Base-by-base conservation (phyloP, 1,140 invertebrate species). In the Liolophura sinensis region DNA sequence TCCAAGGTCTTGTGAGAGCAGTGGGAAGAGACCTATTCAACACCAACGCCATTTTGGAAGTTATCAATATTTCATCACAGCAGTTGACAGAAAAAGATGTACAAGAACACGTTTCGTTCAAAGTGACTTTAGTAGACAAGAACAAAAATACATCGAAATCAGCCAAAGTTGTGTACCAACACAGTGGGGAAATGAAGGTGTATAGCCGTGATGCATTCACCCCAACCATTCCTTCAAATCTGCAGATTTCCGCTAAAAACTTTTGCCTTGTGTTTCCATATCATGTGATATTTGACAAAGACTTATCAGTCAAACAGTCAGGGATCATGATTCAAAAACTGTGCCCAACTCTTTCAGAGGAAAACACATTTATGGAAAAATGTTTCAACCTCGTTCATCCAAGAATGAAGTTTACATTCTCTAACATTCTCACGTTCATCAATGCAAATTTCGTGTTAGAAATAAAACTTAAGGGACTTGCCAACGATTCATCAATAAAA, bases 321-420 rank as follows among this genome's bases (percentile, higher is more conserved):
- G 85, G 85, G 52, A 64, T 63, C 22, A 73, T 70, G 62, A 71
- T 78, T 22, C 72, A 77, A 52, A 71, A 64, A 56, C 51, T 78
- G 27, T 61, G 89, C 90, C 11, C 88, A 92, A 57, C 89, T 94
- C 15, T 89, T 95, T 74, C 94, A 92, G 1, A 86, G 87, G 47
- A 76, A 90, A 51, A 88, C 84, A 18, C 85, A 81, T 59, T 24
- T 14, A 63, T 79, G 62, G 48, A 52, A 22, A 65, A 72, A 12
- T 67, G 82, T 27, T 76, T 85, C 55, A 71, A 77, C 24, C 64
- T 86, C 27, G 68, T 76, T 16, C 82, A 86, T 70, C 85, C 85
- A 12, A 71, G 75, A 50, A 83, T 86, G 72, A 71, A 78, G 16
- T 68, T 86, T 52, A 74, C 72, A 16, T 78, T 79, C 52, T 75